A percentile compares a stretch with the other conserved stretches of the same genome.
Conservation (phyloP, 2,888 invertebrate genomes). For the Dasypogon diadema region DNA sequence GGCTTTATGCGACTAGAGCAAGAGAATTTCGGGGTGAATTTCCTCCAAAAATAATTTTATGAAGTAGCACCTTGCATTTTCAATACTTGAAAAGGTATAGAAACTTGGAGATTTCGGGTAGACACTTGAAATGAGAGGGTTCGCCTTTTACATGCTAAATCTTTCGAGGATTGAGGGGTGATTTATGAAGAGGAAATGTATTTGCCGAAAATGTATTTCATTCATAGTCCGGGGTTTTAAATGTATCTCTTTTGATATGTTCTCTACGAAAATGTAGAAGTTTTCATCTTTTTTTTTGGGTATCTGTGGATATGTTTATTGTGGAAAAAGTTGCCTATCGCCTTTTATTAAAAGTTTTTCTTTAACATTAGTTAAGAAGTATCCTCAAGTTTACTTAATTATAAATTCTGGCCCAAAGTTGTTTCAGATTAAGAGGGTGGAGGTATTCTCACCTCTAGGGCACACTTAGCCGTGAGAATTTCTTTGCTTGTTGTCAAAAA, state of each 20-base stretch:
- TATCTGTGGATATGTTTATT: too few species aligned
- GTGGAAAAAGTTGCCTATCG: too few species aligned
- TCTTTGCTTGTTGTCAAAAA: not conserved
- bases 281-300: not conserved
- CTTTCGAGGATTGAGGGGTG: conserved; percentile 31
- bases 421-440: not conserved
- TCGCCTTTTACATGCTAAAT: conserved; percentile 20
- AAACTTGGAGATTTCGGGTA: not conserved
- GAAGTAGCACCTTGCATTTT: conserved; percentile 37
- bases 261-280: not conserved
- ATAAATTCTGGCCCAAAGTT: not conserved
- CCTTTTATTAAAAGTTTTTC: not conserved
- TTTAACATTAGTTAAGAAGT: not conserved
- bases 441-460: not conserved
- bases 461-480: not conserved
- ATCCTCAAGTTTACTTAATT: not conserved
- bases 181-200: conserved; percentile 33
- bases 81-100: conserved; percentile 1
- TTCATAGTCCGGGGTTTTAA: not conserved
- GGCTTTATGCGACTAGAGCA: conserved; percentile 34
- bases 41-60: conserved; percentile 39
- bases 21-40: not conserved
- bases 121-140: conserved; percentile 11
- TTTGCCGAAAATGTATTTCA: conserved; percentile 23
- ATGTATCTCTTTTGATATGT: not conserved